These are phyloP conservation scores for Aphelinus certus DNA, from an alignment of 1,140 invertebrate species.

Conservation along the genomic window DNA sequence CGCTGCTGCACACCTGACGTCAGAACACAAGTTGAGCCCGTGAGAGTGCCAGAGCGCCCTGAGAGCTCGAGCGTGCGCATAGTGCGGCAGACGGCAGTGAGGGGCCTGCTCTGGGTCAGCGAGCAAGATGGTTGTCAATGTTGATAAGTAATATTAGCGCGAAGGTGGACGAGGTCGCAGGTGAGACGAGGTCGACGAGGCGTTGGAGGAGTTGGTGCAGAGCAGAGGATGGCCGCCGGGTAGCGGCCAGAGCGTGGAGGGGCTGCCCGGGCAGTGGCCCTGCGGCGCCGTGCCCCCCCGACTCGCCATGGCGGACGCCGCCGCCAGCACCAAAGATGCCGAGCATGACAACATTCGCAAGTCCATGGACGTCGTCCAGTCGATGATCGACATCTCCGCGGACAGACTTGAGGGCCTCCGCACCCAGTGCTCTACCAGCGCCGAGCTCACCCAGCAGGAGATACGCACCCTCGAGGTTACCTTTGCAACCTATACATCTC, in stretches of 20 bases:
- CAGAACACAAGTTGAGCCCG: neutral
- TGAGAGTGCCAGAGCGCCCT: neutral
- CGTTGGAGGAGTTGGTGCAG: too few relatives aligned
- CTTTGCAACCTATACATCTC: too few relatives aligned
- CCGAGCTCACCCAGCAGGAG: constrained; percentile 93
- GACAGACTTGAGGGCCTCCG: constrained; percentile 90
- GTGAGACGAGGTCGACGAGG: too few relatives aligned
- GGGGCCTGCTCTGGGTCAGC: constrained; percentile 20
- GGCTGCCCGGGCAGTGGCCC: neutral
- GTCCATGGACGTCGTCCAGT: constrained; percentile 77
- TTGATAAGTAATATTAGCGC: constrained; percentile 30
- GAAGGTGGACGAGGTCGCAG: too few relatives aligned
- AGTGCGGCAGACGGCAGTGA: neutral
- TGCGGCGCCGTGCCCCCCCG: constrained; percentile 10
- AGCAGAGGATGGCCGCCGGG: too few relatives aligned
- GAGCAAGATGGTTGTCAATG: constrained; percentile 49
- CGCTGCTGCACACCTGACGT: too few relatives aligned
- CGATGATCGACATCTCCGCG: constrained; percentile 94
- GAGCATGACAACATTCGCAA: constrained; percentile 68
- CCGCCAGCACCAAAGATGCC: constrained; percentile 63
- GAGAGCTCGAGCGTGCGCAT: neutral
- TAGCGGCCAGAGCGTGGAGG: too few relatives aligned
- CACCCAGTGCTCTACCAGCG: constrained; percentile 90
- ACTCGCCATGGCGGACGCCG: constrained; percentile 61
- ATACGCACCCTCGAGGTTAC: constrained; percentile 89